phyloP scores from a whole-genome alignment of 1,140 invertebrate species.

The Tyrophagus putrescentiae region DNA sequence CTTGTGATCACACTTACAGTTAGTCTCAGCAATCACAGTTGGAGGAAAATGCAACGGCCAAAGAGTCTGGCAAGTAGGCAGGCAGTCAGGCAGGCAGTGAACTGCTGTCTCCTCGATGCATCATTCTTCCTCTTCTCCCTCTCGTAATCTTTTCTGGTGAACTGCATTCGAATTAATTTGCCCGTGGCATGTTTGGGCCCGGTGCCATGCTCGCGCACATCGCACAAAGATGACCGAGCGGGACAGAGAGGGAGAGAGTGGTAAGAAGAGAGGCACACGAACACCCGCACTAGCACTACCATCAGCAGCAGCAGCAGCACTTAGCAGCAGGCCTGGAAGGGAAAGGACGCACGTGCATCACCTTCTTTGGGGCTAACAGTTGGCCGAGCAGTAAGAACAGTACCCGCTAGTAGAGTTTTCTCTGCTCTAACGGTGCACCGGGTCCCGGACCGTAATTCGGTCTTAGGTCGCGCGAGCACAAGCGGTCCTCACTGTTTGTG shows the following conservation, averaged over 20 bases:
- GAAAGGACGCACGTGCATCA: neutral
- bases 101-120: no score
- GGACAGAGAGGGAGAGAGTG: neutral
- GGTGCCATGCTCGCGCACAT: neutral
- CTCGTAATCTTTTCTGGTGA: constrained; percentile 9
- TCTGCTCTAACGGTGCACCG: neutral
- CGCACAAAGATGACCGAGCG: neutral
- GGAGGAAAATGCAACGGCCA: no score
- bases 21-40: no score
- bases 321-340: neutral
- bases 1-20: no score
- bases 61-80: no score
- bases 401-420: neutral
- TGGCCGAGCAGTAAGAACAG: neutral
- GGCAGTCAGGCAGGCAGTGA: no score
- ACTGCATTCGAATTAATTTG: constrained; percentile 11
- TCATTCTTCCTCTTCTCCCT: no score
- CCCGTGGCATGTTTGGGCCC: constrained; percentile 8
- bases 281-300: constrained; percentile 15
- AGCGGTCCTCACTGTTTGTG: no score
- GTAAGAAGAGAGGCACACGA: neutral
- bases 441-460: constrained; percentile 3
- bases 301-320: no score
- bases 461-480: no score
- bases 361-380: constrained; percentile 1